Base-by-base conservation (phyloP, 1,140 invertebrate species). In the Lineus longissimus region DNA sequence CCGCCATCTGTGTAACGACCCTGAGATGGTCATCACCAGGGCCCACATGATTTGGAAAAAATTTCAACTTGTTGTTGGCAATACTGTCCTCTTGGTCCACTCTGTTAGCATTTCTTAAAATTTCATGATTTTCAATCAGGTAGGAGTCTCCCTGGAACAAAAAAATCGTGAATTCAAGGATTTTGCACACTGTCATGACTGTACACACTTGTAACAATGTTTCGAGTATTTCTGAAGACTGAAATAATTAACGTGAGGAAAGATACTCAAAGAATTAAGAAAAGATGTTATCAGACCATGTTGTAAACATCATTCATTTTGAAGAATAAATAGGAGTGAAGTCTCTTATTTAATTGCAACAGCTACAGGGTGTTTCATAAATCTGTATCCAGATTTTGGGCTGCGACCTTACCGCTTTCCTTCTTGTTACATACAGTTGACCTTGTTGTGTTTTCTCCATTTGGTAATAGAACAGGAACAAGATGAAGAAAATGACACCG, bases 1-100 rank as follows among this genome's bases (percentile, higher is more conserved):
- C 69, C 1, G 65, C 15, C 4, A 51, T 41, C 13, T 55, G 61
- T 17, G 60, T 59, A 7, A 40, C 59, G 23, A 61, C 61, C 15
- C 43, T 56, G 29, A 58, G 23, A 13, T 58, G 43, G 27, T 43
- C 13, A 13, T 68, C 58, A n/a, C 60, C 33, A 17, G 11, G 62
- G 61, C 30, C 64, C 40, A 11, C 70, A 69, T 45, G 69, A 70
- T 19, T 66, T 63, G 9, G 69, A 56, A 0, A 70, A 68, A 68
- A 64, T 47, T 45, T 65, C 55, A 61, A 27, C 2, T 61, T n/a
- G 13, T 19, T 2, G 17, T 55, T 55, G 6, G 43, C 36, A 41
- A 22, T 29, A 27, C 40, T 25, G 19, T 57, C 4, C 30, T 40
- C 36, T 62, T n/a, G 9, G 59, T 27, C 30, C 23, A 51, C 13